phyloP scores from a whole-genome alignment of 2,113 vertebrate species.

The Heterocephalus glaber region DNA sequence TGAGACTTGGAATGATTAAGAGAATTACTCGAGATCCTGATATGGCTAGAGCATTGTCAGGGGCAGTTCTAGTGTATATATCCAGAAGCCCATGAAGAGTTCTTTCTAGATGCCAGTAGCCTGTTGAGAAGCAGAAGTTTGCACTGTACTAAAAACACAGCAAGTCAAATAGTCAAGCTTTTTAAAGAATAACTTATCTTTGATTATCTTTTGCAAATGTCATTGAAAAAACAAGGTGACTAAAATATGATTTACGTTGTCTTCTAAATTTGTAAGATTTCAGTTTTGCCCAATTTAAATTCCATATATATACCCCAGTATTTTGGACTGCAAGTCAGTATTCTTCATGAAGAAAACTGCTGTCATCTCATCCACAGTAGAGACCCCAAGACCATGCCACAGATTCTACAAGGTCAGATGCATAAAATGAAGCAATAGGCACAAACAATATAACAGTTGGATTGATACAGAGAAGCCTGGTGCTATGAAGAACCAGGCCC shows the following conservation, averaged over 20 bases:
- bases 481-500: neutral
- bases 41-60: neutral
- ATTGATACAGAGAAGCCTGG: neutral
- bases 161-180: neutral
- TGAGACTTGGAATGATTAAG: neutral
- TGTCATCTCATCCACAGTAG: neutral
- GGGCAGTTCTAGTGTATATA: neutral
- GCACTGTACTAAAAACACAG: neutral
- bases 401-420: neutral
- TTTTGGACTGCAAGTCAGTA: neutral
- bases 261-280: neutral
- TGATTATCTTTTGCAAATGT: neutral
- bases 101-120: neutral
- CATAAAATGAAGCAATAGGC: neutral
- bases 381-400: neutral
- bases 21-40: neutral
- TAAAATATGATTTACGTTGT: neutral
- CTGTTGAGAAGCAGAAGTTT: neutral
- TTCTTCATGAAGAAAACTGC: neutral
- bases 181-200: neutral
- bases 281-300: neutral
- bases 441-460: neutral
- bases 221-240: neutral
- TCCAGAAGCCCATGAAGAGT: neutral
- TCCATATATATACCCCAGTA: neutral